Evolutionary conservation across 2,888 invertebrate genomes (phyloP).

Genomic region (Mimas tiliae): DNA sequence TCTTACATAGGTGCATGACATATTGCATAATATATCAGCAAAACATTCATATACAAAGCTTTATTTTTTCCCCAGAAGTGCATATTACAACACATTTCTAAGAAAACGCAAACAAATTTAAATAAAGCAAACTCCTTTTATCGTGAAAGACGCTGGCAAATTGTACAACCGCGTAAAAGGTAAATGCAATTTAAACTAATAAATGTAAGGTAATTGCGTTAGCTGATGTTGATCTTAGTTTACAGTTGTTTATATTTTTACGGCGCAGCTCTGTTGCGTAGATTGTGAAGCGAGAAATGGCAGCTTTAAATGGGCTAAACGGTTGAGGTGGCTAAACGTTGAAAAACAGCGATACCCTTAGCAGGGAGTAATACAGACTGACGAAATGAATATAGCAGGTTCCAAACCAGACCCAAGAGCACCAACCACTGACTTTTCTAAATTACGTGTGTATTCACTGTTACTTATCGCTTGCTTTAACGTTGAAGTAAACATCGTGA

Average conservation of each 20-base stretch:
- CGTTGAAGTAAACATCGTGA: too few species aligned
- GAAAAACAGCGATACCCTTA: too few species aligned
- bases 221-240: neutral
- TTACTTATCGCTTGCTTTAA: too few species aligned
- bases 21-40: too few species aligned
- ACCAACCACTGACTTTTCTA: too few species aligned
- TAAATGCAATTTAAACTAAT: constrained; percentile 15
- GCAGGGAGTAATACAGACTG: too few species aligned
- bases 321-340: too few species aligned
- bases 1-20: too few species aligned
- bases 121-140: constrained; percentile 9
- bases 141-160: neutral
- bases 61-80: neutral
- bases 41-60: neutral
- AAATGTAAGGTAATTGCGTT: constrained; percentile 7
- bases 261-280: neutral
- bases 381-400: too few species aligned
- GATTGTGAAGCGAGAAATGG: neutral
- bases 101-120: constrained; percentile 7
- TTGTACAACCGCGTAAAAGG: neutral
- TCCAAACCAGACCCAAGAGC: too few species aligned
- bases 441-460: too few species aligned
- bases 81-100: neutral
- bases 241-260: neutral
- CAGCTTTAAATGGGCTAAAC: too few species aligned